Evolutionary conservation across 2,797 vertebrate species (phyloP).

Genomic region (Enteromius treurensis): DNA sequence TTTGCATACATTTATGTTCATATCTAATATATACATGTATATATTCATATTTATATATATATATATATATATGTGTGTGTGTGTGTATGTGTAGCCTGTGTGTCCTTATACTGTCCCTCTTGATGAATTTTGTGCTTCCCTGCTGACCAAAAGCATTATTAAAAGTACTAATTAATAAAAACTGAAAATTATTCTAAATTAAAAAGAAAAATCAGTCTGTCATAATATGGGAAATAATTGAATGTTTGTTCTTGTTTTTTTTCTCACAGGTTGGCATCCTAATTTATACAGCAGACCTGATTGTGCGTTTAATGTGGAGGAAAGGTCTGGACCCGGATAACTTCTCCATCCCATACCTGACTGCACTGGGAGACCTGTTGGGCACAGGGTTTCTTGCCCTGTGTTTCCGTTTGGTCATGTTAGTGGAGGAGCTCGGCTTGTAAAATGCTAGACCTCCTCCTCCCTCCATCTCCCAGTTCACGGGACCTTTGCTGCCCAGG

Average conservation of each 20-base stretch:
- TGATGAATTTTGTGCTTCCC: neutral
- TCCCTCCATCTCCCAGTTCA: neutral
- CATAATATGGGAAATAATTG: neutral
- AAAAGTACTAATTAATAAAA: neutral
- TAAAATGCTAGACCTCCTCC: conserved; percentile 53
- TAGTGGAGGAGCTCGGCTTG: conserved; percentile 71
- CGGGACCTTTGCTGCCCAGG: neutral
- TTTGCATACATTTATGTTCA: too few relatives aligned
- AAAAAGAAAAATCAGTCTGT: neutral
- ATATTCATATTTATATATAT: too few relatives aligned
- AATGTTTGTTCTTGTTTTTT: neutral
- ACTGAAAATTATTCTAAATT: neutral
- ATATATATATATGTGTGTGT: too few relatives aligned
- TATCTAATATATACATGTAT: too few relatives aligned
- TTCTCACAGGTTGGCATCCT: conserved; percentile 85
- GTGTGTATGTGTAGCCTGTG: too few relatives aligned
- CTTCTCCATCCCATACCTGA: conserved; percentile 97
- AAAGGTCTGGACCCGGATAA: conserved; percentile 91
- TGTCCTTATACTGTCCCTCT: neutral
- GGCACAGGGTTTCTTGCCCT: conserved; percentile 90
- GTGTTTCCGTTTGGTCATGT: conserved; percentile 81
- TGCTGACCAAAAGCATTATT: neutral
- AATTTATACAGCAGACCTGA: conserved; percentile 88
- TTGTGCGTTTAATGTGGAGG: conserved; percentile 89
- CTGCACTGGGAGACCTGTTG: conserved; percentile 91